phyloP scores from a whole-genome alignment of 2,113 vertebrate species.

The Bubo scandiacus region DNA sequence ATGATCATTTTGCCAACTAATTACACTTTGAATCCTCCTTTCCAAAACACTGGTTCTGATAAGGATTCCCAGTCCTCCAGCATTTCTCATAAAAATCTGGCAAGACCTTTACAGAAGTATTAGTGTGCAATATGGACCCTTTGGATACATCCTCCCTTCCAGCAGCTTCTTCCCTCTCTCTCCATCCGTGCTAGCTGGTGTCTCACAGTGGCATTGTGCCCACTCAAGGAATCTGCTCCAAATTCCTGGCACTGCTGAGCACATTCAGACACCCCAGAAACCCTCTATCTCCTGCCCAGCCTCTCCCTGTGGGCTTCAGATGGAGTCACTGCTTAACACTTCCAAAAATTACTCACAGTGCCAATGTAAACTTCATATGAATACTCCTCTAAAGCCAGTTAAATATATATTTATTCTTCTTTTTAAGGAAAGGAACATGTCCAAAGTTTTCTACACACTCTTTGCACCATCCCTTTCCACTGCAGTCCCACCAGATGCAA shows the following conservation, averaged over 20 bases:
- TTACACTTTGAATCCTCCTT: not conserved
- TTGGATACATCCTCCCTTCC: not conserved
- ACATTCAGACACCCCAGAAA: not conserved
- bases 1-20: not conserved
- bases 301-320: not conserved
- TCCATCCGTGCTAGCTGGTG: accelerated
- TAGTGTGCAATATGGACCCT: not conserved
- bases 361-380: not conserved
- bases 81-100: not conserved
- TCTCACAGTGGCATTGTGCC: not conserved
- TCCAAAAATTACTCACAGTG: not conserved
- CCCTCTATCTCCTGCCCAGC: not conserved
- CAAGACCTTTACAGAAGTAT: not conserved
- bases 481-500: not conserved
- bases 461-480: not conserved
- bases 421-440: not conserved
- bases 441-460: not conserved
- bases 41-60: not conserved
- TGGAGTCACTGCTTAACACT: not conserved
- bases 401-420: not conserved
- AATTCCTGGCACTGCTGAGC: not conserved
- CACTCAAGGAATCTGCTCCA: not conserved
- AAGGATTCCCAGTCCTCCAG: not conserved
- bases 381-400: not conserved
- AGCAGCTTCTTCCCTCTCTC: not conserved